Conservation (phyloP, 2,797 vertebrate genomes). For the Rhinatrema bivittatum region DNA sequence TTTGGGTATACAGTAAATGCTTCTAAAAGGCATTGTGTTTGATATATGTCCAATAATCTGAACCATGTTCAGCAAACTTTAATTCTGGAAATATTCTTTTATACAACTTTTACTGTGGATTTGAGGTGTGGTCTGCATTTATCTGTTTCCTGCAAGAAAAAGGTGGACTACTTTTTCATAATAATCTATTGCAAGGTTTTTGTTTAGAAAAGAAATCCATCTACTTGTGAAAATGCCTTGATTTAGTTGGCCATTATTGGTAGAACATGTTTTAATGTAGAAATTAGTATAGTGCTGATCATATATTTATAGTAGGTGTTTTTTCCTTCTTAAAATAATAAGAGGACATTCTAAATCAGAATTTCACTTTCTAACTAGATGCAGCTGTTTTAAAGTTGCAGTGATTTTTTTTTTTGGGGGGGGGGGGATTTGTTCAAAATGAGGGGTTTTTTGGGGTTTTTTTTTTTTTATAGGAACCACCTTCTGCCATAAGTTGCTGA, state of each 20-base stretch:
- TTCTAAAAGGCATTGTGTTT: constrained; percentile 89
- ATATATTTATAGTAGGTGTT: constrained; percentile 18
- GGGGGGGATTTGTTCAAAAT: constrained; percentile 26
- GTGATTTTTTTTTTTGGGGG: not conserved
- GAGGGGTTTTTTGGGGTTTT: constrained; percentile 10
- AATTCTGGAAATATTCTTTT: constrained; percentile 59
- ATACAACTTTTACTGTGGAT: constrained; percentile 20
- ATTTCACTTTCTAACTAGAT: constrained; percentile 22
- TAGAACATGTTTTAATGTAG: constrained; percentile 26
- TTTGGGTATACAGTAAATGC: constrained; percentile 92
- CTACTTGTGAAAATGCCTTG: constrained; percentile 23
- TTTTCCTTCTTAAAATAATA: constrained; percentile 19
- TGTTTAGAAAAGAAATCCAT: constrained; percentile 13
- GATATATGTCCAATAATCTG: constrained; percentile 95
- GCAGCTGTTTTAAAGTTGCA: constrained; percentile 26
- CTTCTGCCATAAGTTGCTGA: constrained; percentile 21
- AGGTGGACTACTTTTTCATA: not conserved
- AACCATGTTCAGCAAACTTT: constrained; percentile 96
- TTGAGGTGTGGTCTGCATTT: constrained; percentile 14
- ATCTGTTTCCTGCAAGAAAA: not conserved
- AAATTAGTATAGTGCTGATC: constrained; percentile 17
- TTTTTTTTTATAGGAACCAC: constrained; percentile 21
- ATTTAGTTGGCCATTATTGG: constrained; percentile 13
- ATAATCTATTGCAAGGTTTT: not conserved
- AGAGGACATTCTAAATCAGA: constrained; percentile 13